Conservation (phyloP, 1,140 invertebrate genomes). For the Leptinotarsa defecta region DNA sequence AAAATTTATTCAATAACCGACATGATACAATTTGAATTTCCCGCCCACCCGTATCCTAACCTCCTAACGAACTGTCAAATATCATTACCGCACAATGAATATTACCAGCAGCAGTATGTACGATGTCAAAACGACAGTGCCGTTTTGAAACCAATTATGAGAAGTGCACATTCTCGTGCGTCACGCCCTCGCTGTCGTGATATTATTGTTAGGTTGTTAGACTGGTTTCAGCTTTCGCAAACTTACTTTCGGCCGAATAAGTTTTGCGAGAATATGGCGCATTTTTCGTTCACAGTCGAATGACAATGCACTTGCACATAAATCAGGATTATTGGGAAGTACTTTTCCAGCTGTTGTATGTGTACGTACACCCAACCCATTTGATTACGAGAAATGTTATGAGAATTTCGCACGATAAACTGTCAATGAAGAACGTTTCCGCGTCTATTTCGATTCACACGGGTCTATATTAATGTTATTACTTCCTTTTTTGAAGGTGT, state of each 20-base stretch:
- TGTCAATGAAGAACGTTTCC: neutral
- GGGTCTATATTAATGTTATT: too few species aligned
- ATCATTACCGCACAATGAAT: neutral
- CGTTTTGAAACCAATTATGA: slow-evolving; percentile 45
- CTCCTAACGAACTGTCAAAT: neutral
- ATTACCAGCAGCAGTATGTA: slow-evolving; percentile 14
- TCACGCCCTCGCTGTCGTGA: slow-evolving; percentile 48
- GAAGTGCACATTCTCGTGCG: slow-evolving; percentile 45
- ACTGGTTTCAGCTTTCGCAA: slow-evolving; percentile 38
- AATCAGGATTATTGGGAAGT: slow-evolving; percentile 8
- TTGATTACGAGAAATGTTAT: slow-evolving; percentile 2
- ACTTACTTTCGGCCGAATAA: slow-evolving; percentile 39
- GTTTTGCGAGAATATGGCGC: neutral
- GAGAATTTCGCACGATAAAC: neutral
- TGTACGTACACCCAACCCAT: neutral
- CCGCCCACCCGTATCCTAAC: too few species aligned
- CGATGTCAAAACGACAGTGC: slow-evolving; percentile 35
- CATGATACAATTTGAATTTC: too few species aligned
- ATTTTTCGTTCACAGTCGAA: neutral
- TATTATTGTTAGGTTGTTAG: slow-evolving; percentile 47
- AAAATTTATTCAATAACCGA: too few species aligned
- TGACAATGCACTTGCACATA: neutral
- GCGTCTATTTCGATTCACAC: too few species aligned
- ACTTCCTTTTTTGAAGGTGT: too few species aligned
- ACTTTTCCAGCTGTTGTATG: neutral